Percentiles rank a stretch among this genome's conserved stretches.
phyloP scores from a whole-genome alignment of 2,113 vertebrate species.

The Eira barbara region DNA sequence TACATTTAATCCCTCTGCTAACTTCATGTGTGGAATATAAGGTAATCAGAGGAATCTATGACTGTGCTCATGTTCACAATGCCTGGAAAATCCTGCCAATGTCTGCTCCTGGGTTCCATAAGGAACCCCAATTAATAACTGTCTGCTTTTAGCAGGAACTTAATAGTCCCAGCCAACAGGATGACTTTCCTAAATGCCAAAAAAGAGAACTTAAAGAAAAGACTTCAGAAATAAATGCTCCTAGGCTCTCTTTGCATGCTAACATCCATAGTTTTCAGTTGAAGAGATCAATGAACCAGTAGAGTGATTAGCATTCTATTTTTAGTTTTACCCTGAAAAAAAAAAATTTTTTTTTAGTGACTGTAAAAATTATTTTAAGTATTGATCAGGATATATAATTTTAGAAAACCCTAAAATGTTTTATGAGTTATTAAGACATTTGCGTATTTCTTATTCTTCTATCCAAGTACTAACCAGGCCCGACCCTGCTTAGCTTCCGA shows the following conservation, averaged over 20 bases:
- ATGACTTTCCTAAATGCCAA: neutral
- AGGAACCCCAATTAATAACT: neutral
- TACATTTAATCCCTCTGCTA: neutral
- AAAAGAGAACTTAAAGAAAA: neutral
- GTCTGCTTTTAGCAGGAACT: neutral
- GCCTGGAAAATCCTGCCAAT: neutral
- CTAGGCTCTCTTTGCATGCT: neutral
- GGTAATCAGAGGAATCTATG: neutral
- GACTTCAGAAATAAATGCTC: neutral
- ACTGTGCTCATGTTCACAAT: neutral
- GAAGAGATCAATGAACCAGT: neutral
- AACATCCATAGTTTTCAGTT: neutral
- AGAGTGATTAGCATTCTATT: neutral
- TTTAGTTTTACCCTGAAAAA: constrained; percentile 28
- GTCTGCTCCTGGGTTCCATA: neutral
- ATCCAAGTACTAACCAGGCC: too few relatives aligned
- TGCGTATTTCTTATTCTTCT: neutral
- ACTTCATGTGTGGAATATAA: neutral
- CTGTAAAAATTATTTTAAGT: neutral
- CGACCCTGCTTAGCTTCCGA: too few relatives aligned
- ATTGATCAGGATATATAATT: neutral
- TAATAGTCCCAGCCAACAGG: neutral
- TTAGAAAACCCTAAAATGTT: constrained; percentile 43
- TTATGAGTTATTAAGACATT: neutral
- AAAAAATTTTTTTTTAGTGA: neutral